Percentiles rank a stretch among this genome's conserved stretches.
Evolutionary conservation across 1,140 invertebrate species (phyloP).

Genomic region (Zaprionus tsacasi): DNA sequence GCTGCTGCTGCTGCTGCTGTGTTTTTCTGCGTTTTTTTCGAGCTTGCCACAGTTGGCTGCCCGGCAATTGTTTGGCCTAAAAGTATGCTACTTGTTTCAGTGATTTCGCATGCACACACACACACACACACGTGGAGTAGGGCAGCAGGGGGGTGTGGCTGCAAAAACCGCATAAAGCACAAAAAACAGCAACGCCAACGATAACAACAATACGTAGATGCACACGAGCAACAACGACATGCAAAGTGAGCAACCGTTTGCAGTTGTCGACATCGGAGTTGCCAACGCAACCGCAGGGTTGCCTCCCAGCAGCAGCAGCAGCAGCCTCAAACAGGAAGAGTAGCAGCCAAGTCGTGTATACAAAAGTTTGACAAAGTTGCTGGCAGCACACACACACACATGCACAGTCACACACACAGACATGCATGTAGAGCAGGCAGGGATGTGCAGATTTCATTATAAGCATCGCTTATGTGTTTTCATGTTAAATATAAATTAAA

Average conservation of each 20-base stretch:
- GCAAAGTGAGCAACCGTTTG: conserved; percentile 56
- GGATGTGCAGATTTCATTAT: conserved; percentile 63
- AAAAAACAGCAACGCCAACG: conserved; percentile 34
- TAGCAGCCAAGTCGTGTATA: conserved; percentile 32
- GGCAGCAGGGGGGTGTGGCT: conserved; percentile 9
- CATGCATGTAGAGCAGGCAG: not conserved
- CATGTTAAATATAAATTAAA: conserved; percentile 78
- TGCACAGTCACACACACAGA: not conserved
- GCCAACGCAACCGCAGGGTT: conserved; percentile 42
- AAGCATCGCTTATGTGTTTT: conserved; percentile 62
- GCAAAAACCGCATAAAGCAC: conserved; percentile 63
- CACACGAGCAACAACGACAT: conserved; percentile 41
- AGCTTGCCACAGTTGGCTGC: conserved; percentile 52
- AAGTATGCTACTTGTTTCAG: conserved; percentile 70
- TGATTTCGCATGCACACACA: conserved; percentile 54
- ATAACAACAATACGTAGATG: conserved; percentile 12
- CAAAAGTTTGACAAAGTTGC: conserved; percentile 66
- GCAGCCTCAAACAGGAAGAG: conserved; percentile 21
- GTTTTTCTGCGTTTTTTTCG: conserved; percentile 41
- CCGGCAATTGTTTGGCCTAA: conserved; percentile 71
- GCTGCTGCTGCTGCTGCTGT: conserved; percentile 6
- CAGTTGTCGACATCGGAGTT: conserved; percentile 42
- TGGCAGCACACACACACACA: conserved; percentile 29
- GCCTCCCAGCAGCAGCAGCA: conserved; percentile 31
- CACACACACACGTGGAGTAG: conserved; percentile 21